Percentiles rank a stretch among this genome's conserved stretches.
Evolutionary conservation across 2,797 vertebrate genomes (phyloP).

Genomic region (Uromys caudimaculatus): DNA sequence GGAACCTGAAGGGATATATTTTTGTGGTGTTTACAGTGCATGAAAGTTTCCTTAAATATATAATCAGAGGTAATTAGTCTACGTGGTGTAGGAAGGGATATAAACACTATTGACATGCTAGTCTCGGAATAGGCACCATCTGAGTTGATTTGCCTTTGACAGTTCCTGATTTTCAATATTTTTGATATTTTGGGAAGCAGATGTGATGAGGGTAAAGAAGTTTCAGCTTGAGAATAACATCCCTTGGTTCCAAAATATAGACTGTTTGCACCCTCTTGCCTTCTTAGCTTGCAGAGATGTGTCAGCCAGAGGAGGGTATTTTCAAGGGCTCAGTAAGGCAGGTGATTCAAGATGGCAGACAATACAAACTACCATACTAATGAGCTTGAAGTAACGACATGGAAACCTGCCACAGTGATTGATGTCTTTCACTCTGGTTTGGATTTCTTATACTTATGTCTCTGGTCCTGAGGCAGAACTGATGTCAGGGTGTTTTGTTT

Average conservation of each 20-base stretch:
- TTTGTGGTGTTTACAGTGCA: conserved; percentile 78
- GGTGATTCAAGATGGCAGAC: conserved; percentile 12
- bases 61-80: conserved; percentile 82
- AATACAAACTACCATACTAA: conserved; percentile 25
- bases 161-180: conserved; percentile 82
- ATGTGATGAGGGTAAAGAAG: conserved; percentile 77
- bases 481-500: conserved; percentile 11
- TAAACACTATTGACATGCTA: conserved; percentile 82
- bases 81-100: conserved; percentile 70
- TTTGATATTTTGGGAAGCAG: conserved; percentile 82
- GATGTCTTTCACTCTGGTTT: conserved; percentile 36
- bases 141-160: conserved; percentile 82
- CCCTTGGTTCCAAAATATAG: conserved; percentile 70
- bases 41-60: conserved; percentile 82
- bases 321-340: conserved; percentile 2
- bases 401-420: conserved; percentile 11
- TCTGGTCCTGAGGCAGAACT: background rate
- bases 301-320: background rate
- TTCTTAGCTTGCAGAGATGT: conserved; percentile 46
- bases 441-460: conserved; percentile 16
- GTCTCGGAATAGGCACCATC: conserved; percentile 79
- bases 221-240: conserved; percentile 71
- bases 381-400: background rate
- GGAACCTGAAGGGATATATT: conserved; percentile 77
- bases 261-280: conserved; percentile 59